Conservation (phyloP, 2,888 invertebrate species). For the Mactromeris polynyma region DNA sequence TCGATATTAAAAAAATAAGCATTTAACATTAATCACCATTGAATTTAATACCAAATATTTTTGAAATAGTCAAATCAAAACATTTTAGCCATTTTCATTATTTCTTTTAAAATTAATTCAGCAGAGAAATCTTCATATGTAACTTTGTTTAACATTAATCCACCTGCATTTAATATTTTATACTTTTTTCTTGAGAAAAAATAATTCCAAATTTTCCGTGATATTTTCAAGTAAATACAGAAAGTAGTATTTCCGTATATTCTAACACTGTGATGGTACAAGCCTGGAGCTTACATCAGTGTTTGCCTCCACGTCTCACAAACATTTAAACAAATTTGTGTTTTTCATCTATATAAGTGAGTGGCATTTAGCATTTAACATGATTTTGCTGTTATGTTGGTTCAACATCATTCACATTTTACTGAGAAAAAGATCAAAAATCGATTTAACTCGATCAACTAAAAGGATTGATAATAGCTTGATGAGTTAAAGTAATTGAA, state of each 20-base stretch:
- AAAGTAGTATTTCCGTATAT: conserved; percentile 10
- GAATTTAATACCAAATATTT: no score
- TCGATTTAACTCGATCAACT: conserved; percentile 80
- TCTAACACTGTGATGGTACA: background rate
- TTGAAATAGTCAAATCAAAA: no score
- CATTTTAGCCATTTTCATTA: no score
- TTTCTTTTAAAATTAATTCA: no score
- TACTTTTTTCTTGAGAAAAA: background rate
- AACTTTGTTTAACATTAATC: no score
- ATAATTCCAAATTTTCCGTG: conserved; percentile 1
- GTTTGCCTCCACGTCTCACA: conserved; percentile 50
- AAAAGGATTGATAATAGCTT: conserved; percentile 77
- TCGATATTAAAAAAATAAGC: no score
- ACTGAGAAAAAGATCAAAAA: conserved; percentile 79
- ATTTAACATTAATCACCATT: no score
- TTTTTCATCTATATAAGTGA: conserved; percentile 72
- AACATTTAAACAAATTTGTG: conserved; percentile 75
- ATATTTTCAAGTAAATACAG: background rate
- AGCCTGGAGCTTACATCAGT: conserved; percentile 15
- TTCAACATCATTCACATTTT: conserved; percentile 75
- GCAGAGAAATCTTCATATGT: no score
- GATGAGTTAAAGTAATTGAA: conserved; percentile 79
- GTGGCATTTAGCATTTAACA: conserved; percentile 80
- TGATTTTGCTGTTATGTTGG: conserved; percentile 78
- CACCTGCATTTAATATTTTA: background rate